Percentiles rank a stretch among this genome's conserved stretches.
Conservation (phyloP, 2,888 invertebrate species). For the Argyresthia albistria region DNA sequence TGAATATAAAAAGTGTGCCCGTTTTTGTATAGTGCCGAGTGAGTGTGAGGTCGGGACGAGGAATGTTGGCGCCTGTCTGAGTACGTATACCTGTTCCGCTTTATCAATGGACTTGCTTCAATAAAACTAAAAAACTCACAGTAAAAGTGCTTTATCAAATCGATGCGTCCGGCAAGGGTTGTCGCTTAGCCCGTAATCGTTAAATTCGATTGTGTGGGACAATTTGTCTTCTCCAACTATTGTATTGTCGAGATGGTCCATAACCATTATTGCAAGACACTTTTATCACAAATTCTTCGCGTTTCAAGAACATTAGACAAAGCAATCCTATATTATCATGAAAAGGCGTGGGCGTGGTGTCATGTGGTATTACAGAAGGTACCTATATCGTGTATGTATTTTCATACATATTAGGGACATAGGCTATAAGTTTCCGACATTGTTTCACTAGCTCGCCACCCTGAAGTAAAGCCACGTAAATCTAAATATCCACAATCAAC, state of each 20-base stretch:
- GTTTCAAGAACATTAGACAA: no score
- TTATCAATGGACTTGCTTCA: conserved; percentile 69
- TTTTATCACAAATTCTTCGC: no score
- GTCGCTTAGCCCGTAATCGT: conserved; percentile 32
- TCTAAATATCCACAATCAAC: conserved; percentile 54
- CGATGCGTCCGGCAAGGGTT: conserved; percentile 61
- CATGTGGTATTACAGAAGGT: background rate
- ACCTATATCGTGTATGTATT: background rate
- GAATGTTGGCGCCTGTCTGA: conserved; percentile 73
- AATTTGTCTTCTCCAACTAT: conserved; percentile 1
- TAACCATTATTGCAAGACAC: no score
- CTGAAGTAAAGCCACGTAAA: conserved; percentile 30
- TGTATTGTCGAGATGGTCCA: background rate
- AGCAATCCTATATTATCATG: background rate
- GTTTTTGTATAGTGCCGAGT: conserved; percentile 64
- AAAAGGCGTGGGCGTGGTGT: background rate
- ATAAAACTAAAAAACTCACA: conserved; percentile 48
- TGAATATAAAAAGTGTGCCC: conserved; percentile 64
- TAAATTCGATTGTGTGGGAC: conserved; percentile 6
- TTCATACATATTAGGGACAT: conserved; percentile 11
- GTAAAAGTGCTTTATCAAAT: conserved; percentile 66
- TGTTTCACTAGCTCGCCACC: conserved; percentile 49
- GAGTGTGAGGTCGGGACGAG: conserved; percentile 70
- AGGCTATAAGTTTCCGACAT: conserved; percentile 50
- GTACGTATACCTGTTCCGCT: conserved; percentile 69